Conservation (phyloP, 2,113 vertebrate species). For the Labeo catla region DNA sequence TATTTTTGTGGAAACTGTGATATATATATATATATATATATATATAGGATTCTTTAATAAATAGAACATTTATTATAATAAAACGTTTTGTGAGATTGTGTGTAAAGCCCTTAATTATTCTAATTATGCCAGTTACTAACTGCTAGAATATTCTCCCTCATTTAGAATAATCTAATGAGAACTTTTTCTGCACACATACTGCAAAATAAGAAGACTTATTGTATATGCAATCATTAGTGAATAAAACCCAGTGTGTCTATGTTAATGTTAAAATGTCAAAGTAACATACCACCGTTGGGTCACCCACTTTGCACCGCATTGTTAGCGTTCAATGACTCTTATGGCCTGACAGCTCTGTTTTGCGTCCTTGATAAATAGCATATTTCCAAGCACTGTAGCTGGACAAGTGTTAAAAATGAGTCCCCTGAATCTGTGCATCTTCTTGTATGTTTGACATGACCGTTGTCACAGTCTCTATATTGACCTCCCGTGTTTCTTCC, state of each 20-base stretch:
- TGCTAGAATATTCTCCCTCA: background rate
- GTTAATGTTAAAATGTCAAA: slow-evolving; percentile 2
- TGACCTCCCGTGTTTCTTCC: slow-evolving; percentile 60
- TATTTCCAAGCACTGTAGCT: background rate
- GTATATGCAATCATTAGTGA: background rate
- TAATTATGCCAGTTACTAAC: background rate
- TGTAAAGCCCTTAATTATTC: background rate
- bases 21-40: no score
- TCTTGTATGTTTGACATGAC: slow-evolving; percentile 39
- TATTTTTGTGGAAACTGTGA: background rate
- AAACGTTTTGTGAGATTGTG: background rate
- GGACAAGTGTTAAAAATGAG: slow-evolving; percentile 15
- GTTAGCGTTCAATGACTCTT: slow-evolving; percentile 18
- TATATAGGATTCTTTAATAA: no score
- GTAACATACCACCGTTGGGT: background rate
- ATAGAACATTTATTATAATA: no score
- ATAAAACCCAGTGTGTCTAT: background rate
- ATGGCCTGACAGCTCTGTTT: background rate
- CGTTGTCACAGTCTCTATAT: slow-evolving; percentile 40
- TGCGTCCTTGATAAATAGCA: background rate
- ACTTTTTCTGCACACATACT: background rate
- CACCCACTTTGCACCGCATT: background rate
- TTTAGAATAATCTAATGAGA: background rate
- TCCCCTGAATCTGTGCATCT: slow-evolving; percentile 32
- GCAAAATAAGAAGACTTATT: background rate